Percentiles rank a stretch among this genome's conserved stretches.
Evolutionary conservation across 1,140 invertebrate genomes (phyloP).

Genomic region (Yoshiicerus persimilis): DNA sequence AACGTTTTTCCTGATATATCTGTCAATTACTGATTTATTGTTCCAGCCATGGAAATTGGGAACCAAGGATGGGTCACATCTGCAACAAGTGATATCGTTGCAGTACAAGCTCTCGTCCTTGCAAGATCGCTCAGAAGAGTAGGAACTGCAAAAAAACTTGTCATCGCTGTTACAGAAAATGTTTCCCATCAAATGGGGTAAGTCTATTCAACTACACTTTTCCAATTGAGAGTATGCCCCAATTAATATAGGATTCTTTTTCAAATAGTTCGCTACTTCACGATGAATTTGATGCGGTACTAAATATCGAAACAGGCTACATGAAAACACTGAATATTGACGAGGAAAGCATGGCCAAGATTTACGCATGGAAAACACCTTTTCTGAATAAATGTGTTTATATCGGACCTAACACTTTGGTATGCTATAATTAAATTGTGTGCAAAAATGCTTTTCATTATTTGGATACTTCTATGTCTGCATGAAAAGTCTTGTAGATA

Average conservation of each 20-base stretch:
- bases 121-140: neutral
- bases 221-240: neutral
- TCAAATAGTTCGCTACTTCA: neutral
- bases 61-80: slow-evolving; percentile 3
- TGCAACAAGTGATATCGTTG: neutral
- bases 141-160: neutral
- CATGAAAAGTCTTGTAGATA: neutral
- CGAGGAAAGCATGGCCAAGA: neutral
- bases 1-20: neutral
- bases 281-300: neutral
- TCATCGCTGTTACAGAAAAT: neutral
- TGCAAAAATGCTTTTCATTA: too few relatives aligned
- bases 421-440: neutral
- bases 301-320: neutral
- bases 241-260: neutral
- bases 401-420: neutral
- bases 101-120: neutral
- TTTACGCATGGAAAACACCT: slow-evolving; percentile 5
- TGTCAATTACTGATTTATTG: neutral
- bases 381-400: slow-evolving; percentile 23
- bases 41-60: neutral
- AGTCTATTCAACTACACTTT: neutral
- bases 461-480: neutral
- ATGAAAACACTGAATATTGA: neutral
- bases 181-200: neutral